Conservation (phyloP, 2,797 vertebrate genomes). For the Semaprochilodus insignis region DNA sequence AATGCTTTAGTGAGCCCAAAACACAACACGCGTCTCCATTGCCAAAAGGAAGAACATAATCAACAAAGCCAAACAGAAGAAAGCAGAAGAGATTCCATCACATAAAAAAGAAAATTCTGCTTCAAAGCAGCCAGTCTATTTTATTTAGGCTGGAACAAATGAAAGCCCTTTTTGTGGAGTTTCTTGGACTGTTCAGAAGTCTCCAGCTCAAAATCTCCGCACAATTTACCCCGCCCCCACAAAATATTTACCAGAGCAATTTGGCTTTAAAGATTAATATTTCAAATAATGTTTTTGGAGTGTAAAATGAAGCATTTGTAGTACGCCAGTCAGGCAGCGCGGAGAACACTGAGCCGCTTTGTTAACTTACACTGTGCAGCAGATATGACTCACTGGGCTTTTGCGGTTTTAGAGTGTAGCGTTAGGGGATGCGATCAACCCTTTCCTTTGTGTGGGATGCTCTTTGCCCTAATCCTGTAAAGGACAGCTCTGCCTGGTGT, state of each 20-base stretch:
- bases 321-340: neutral
- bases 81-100: slow-evolving; percentile 43
- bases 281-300: slow-evolving; percentile 38
- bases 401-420: neutral
- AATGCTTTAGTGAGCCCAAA: slow-evolving; percentile 49
- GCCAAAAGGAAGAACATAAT: slow-evolving; percentile 39
- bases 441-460: neutral
- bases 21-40: slow-evolving; percentile 25
- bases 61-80: slow-evolving; percentile 43
- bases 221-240: neutral
- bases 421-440: too few species aligned
- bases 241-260: slow-evolving; percentile 15
- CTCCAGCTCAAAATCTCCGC: slow-evolving; percentile 6
- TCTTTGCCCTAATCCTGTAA: neutral
- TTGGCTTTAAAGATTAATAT: slow-evolving; percentile 46
- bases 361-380: slow-evolving; percentile 25
- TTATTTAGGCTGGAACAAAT: slow-evolving; percentile 34
- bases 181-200: slow-evolving; percentile 36
- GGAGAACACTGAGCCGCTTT: neutral
- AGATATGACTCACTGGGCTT: neutral
- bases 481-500: neutral
- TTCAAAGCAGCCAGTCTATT: slow-evolving; percentile 36
- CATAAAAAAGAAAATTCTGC: slow-evolving; percentile 16
- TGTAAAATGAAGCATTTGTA: slow-evolving; percentile 35
- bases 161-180: slow-evolving; percentile 17